Evolutionary conservation across 2,797 vertebrate genomes (phyloP), one percentile per base, ranked within the genome.

Genomic region (Falco cherrug): DNA sequence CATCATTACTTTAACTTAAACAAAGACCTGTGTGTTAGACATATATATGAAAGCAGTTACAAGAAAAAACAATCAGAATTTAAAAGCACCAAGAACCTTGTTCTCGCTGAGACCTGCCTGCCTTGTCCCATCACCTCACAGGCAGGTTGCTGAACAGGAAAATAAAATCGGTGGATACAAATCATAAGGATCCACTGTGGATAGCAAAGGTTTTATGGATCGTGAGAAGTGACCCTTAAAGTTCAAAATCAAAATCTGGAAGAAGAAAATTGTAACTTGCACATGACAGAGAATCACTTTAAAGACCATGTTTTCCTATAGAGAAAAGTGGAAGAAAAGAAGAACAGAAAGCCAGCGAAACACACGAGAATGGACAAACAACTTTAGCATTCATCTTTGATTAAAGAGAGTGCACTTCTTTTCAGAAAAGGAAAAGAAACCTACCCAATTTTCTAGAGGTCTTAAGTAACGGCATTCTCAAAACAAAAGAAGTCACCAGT

Each of bases 1-100:
- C 51, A 86, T 63, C 92, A 95, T 84, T 70, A 83, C 53, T 94
- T 96, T 93, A 71, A 89, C 88, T 90, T 91, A 71, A 92, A 47
- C 11, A 77, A 90, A 88, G 87, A 93, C 71, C 84, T 53, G n/a
- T 64, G 47, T 61, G 79, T 71, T 76, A 82, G 48, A 89, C 69
- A 56, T 35, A 89, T 0, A 64, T 22, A 75, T 1, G 8, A 80
- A 93, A 92, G 84, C 33, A 80, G 67, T 39, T 69, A 61, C 37
- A 74, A 89, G 67, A 33, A 64, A 87, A 96, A 83, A 4, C 1
- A 12, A 95, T 53, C n/a, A 45, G 79, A 43, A 69, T 67, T 87
- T 54, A 65, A 50, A 92, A 68, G 84, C 76, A 41, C 43, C 61
- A 47, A 14, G 12, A 84, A 68, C 26, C 17, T 35, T 68, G 29